A percentile compares a stretch with the other conserved stretches of the same genome.
phyloP scores from a whole-genome alignment of 2,888 invertebrate species.

The Amorpha juglandis region DNA sequence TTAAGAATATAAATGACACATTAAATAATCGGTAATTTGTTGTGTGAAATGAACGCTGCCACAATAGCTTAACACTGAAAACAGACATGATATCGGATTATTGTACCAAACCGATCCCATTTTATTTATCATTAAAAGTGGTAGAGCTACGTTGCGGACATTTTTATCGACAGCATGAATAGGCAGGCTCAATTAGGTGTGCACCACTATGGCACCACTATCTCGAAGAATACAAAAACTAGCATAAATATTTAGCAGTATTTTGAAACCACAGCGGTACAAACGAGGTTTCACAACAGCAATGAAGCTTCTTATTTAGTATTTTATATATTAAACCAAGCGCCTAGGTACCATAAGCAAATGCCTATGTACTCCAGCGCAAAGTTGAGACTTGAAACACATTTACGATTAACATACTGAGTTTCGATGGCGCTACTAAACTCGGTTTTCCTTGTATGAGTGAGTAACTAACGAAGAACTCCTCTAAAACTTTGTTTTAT shows the following conservation, averaged over 20 bases:
- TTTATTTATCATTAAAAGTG: no score
- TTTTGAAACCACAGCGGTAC: slow-evolving; percentile 11
- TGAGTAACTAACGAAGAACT: slow-evolving; percentile 78
- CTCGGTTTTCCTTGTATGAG: slow-evolving; percentile 46
- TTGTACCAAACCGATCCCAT: no score
- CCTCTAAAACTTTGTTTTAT: slow-evolving; percentile 73
- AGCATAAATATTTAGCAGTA: not conserved
- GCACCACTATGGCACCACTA: no score
- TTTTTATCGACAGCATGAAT: not conserved
- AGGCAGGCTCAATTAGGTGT: not conserved
- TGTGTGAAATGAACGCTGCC: no score
- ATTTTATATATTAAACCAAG: slow-evolving; percentile 15
- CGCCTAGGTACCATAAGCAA: slow-evolving; percentile 4
- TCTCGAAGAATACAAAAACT: no score
- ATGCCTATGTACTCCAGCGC: slow-evolving; percentile 11
- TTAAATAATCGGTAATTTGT: no score
- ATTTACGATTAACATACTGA: slow-evolving; percentile 51
- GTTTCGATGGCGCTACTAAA: slow-evolving; percentile 31
- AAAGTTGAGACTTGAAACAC: slow-evolving; percentile 40
- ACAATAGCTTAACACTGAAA: no score
- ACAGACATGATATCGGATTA: no score
- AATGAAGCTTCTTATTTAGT: slow-evolving; percentile 17
- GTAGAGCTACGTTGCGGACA: no score
- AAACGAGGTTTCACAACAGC: slow-evolving; percentile 16
- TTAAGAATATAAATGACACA: no score